phyloP scores from a whole-genome alignment of 2,888 invertebrate genomes.

The Bellardia bayeri region DNA sequence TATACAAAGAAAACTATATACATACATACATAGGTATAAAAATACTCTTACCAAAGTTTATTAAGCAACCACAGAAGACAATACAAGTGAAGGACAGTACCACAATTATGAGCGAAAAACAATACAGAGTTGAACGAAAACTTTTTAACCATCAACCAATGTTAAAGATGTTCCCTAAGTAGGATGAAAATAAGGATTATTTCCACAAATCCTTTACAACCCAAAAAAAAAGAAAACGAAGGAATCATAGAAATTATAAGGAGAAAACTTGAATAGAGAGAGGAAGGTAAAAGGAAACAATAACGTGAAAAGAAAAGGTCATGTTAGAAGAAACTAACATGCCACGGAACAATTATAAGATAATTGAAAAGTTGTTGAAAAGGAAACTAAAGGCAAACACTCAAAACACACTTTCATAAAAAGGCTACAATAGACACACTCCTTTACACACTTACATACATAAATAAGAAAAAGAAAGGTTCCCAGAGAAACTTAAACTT shows the following conservation, averaged over 20 bases:
- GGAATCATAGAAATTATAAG: background rate
- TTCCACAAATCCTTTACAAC: constrained; percentile 38
- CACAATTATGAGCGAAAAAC: constrained; percentile 40
- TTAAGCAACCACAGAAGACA: constrained; percentile 29
- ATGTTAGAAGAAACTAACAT: constrained; percentile 54
- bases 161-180: constrained; percentile 43
- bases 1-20: constrained; percentile 19
- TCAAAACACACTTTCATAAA: background rate
- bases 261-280: background rate
- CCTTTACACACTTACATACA: background rate
- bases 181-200: constrained; percentile 61
- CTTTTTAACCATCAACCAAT: constrained; percentile 27
- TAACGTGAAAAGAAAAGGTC: constrained; percentile 49
- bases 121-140: constrained; percentile 17
- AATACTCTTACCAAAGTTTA: constrained; percentile 37
- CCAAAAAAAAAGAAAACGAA: constrained; percentile 1
- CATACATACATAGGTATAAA: background rate
- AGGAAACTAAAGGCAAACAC: constrained; percentile 29
- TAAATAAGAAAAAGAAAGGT: background rate
- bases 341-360: constrained; percentile 69
- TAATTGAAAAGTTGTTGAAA: constrained; percentile 66
- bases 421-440: constrained; percentile 12
- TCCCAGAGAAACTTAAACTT: constrained; percentile 25
- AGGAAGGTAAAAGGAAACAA: constrained; percentile 29
- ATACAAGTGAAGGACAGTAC: constrained; percentile 1